Base-by-base conservation (phyloP, 2,113 vertebrate genomes). In the Connochaetes taurinus region DNA sequence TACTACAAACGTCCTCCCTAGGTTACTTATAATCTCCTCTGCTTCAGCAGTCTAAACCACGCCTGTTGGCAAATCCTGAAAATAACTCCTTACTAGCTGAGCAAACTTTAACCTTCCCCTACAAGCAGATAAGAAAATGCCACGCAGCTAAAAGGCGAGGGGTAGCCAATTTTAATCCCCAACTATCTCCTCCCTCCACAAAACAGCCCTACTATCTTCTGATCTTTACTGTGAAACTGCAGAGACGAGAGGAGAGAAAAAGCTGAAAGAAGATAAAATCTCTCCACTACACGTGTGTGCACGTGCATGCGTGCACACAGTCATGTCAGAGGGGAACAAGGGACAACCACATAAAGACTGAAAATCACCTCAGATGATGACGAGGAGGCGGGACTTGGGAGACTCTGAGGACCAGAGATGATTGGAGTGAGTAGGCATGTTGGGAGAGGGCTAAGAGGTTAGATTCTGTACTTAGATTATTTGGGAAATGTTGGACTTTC, bases 261-360 rank as follows among this genome's bases (percentile, higher is more conserved):
- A 95, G 64, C 90, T 85, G 47, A 93, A 97, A 94, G n/a, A 55
- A 90, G 94, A 97, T 97, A 93, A 96, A 84, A 95, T 96, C 62
- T 82, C 23, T 90, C 64, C 23, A 50, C 53, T 43, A 4, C 19
- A 9, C 33, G 8, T 80, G 31, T 52, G 40, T 47, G 53, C 31
- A 33, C 13, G 33, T 15, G 40, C 33, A 19, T 71, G 16, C 31
- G 1, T 23, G n/a, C 14, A 23, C n/a, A 36, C 13, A 86, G 40
- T 53, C 76, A 11, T 43, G 40, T 55, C 27, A 43, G 47, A 86
- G 40, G 8, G 53, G 92, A 15, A 58, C 11, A 95, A 95, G 62
- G 60, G 23, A 81, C 27, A 78, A 67, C 15, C 33, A 88, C 60
- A 74, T 83, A 94, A 92, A 95, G 89, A 94, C 43, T 60, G 94